Percentiles rank a stretch among this genome's conserved stretches.
Evolutionary conservation across 1,140 invertebrate genomes (phyloP).

Genomic region (Penaeus japonicus): DNA sequence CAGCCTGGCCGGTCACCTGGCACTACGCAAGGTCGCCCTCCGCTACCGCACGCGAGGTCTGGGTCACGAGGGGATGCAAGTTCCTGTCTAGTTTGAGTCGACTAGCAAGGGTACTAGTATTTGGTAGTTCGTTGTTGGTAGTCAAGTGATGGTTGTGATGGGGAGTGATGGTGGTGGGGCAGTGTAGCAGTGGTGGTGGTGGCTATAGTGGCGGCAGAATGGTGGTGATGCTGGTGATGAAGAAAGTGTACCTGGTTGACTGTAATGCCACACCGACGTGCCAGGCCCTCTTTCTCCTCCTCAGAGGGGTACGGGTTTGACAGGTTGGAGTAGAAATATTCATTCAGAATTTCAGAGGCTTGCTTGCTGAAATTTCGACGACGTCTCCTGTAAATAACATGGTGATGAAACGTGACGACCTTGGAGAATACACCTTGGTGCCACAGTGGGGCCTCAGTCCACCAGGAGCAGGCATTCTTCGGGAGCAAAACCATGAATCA

Average conservation of each 20-base stretch:
- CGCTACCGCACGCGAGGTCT: background rate
- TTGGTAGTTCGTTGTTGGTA: constrained; percentile 35
- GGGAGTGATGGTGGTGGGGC: constrained; percentile 1
- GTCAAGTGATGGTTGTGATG: background rate
- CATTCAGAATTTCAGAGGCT: constrained; percentile 98
- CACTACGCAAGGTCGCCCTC: background rate
- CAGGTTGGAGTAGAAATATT: constrained; percentile 99
- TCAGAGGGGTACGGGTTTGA: constrained; percentile 99
- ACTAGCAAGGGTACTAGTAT: constrained; percentile 9
- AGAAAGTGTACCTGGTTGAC: constrained; percentile 80
- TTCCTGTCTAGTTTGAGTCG: background rate
- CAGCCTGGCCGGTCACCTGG: background rate
- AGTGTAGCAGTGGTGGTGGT: background rate
- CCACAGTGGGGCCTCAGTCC: constrained; percentile 14
- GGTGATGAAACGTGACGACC: background rate
- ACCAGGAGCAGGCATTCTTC: background rate
- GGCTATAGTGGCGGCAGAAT: background rate
- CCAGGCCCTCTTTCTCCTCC: constrained; percentile 99
- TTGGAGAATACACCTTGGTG: background rate
- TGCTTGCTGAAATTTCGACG: constrained; percentile 99
- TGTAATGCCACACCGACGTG: constrained; percentile 99
- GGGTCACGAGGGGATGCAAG: background rate
- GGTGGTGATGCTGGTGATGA: background rate
- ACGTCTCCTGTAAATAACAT: constrained; percentile 79
- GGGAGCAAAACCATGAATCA: background rate